Evolutionary conservation across 2,888 invertebrate species (phyloP).

Genomic region (Harmothoe impar): DNA sequence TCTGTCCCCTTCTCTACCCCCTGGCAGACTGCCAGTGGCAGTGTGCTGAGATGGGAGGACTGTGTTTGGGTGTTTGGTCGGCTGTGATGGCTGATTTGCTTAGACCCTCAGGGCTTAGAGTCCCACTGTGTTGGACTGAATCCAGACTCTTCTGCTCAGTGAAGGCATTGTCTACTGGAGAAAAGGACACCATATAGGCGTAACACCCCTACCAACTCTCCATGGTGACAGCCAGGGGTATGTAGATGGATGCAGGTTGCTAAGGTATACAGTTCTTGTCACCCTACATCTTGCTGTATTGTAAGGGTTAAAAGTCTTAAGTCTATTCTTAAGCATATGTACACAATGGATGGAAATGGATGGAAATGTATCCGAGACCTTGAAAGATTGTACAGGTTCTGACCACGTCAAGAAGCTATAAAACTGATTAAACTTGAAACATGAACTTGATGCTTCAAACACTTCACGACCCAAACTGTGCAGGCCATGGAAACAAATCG

Average conservation of each 20-base stretch:
- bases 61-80: conserved; percentile 23
- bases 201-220: background rate
- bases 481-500: too few relatives aligned
- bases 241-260: background rate
- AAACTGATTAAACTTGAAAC: too few relatives aligned
- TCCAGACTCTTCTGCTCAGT: background rate
- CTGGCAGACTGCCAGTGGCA: conserved; percentile 3
- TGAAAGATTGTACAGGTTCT: too few relatives aligned
- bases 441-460: too few relatives aligned
- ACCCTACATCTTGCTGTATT: background rate
- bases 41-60: conserved; percentile 4
- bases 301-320: too few relatives aligned
- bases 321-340: too few relatives aligned
- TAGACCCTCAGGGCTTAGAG: background rate
- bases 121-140: background rate
- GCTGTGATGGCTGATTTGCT: background rate
- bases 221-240: background rate
- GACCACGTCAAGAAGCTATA: too few relatives aligned
- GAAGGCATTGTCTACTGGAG: conserved; percentile 4
- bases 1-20: background rate
- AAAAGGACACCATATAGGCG: background rate
- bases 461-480: too few relatives aligned
- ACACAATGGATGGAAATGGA: too few relatives aligned
- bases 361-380: too few relatives aligned
- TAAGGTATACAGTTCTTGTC: background rate